These are phyloP conservation scores for Catostomus latipinnis DNA, from an alignment of 2,797 vertebrate genomes.

Conservation along the genomic window DNA sequence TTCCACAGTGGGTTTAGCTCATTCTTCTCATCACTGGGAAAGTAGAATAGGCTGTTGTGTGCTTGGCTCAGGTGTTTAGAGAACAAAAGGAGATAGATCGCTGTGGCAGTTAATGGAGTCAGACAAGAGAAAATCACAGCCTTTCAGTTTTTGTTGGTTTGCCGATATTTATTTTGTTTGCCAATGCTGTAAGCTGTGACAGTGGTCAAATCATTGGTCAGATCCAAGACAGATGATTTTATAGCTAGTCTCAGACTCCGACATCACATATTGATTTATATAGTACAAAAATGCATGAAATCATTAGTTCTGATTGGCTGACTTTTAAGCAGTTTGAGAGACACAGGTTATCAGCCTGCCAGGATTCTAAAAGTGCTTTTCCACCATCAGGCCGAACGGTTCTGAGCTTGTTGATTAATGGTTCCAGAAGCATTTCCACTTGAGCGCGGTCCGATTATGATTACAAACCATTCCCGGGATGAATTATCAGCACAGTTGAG, in stretches of 20 bases:
- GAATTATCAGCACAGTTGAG: too few relatives aligned
- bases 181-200: constrained; percentile 9
- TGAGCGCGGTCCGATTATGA: too few relatives aligned
- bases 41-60: constrained; percentile 49
- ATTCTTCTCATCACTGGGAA: constrained; percentile 72
- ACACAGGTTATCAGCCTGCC: too few relatives aligned
- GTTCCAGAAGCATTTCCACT: too few relatives aligned
- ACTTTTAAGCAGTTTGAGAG: too few relatives aligned
- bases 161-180: constrained; percentile 39
- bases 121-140: constrained; percentile 55
- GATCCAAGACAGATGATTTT: not conserved
- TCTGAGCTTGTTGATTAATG: too few relatives aligned
- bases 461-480: too few relatives aligned
- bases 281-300: too few relatives aligned
- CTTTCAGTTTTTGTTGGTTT: constrained; percentile 43
- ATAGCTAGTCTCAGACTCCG: constrained; percentile 1
- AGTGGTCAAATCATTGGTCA: constrained; percentile 13
- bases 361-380: too few relatives aligned
- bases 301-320: too few relatives aligned
- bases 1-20: constrained; percentile 57
- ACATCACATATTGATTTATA: not conserved
- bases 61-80: constrained; percentile 54
- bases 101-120: constrained; percentile 50
- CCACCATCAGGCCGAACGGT: too few relatives aligned
- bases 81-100: constrained; percentile 46